phyloP scores from a whole-genome alignment of 2,113 vertebrate species.

The Chloropsis hardwickii region DNA sequence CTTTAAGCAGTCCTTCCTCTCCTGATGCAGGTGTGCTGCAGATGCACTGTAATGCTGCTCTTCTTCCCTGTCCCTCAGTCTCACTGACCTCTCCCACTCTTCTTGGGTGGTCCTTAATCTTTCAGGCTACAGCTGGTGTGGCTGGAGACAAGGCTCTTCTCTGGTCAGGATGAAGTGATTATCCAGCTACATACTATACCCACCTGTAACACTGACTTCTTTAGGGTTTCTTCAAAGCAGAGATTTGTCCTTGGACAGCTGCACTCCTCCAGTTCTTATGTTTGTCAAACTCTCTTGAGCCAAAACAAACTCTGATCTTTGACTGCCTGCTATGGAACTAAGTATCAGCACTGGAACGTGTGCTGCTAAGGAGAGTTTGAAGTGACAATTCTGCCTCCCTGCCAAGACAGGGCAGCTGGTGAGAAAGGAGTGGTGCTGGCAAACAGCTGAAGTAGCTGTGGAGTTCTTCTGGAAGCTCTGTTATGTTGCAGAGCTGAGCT shows the following conservation, averaged over 20 bases:
- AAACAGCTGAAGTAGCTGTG: constrained; percentile 46
- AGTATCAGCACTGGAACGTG: neutral
- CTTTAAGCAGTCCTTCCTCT: neutral
- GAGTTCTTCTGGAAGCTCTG: neutral
- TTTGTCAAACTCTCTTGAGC: neutral
- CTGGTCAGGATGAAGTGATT: neutral
- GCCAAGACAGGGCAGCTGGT: neutral
- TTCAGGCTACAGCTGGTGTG: neutral
- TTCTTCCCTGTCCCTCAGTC: neutral
- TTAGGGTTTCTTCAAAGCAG: neutral
- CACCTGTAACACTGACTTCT: neutral
- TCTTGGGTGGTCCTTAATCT: neutral
- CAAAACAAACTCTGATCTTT: neutral
- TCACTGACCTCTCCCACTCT: neutral
- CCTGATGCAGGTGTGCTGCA: neutral
- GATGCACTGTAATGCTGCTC: neutral
- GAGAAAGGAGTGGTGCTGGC: neutral
- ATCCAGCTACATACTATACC: neutral
- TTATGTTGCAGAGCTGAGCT: neutral
- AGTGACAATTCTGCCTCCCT: neutral
- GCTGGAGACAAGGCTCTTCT: neutral
- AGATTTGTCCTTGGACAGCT: neutral
- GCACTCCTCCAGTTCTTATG: neutral
- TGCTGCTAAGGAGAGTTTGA: neutral
- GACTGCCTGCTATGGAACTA: neutral